Evolutionary conservation across 2,113 vertebrate species (phyloP), one percentile per base, ranked within the genome.

Genomic region (Conger conger): DNA sequence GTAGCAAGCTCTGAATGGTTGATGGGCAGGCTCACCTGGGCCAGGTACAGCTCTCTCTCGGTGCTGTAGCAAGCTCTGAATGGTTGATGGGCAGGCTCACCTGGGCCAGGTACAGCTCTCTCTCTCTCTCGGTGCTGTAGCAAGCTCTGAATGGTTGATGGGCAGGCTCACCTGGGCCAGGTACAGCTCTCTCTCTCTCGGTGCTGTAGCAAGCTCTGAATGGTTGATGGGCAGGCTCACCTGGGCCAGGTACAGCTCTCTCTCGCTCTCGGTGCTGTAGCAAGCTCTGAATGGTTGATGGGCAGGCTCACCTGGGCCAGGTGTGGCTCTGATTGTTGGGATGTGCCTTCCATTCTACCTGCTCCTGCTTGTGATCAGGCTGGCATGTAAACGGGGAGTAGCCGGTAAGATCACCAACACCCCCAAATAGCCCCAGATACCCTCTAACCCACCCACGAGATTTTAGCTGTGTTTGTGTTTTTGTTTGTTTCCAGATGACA

Each of bases 401-500:
- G 13, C n/a, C 0, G 76, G n/a, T 37, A 33, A 36, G 45, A 50
- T 50, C 45, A 50, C 45, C 15, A 50, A 50, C 45, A 50, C 45
- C 45, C 8, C 45, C 45, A 13, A 13, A 9, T 9, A 50, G 9
- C 11, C 45, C 45, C 1, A 1, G 15, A 50, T 15, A 13, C 45
- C 45, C 8, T 13, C 45, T 11, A 50, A 50, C 6, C 11, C 11
- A 8, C 45, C 45, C 11, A 50, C 45, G 38, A 4, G 4, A 23
- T 37, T 27, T 53, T 33, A 23, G 35, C 37, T 87, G 87, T 79
- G 81, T 84, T 83, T 54, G 90, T 93, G 93, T 91, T 85, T 93
- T 92, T 93, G 87, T 33, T 90, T 63, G 42, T 77, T 81, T 87
- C n/a, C 94, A 99, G 98, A 96, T 91, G 93, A 96, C 30, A 94